Evolutionary conservation across 2,113 vertebrate genomes (phyloP), one percentile per base, ranked within the genome.

Genomic region (Athene cunicularia): DNA sequence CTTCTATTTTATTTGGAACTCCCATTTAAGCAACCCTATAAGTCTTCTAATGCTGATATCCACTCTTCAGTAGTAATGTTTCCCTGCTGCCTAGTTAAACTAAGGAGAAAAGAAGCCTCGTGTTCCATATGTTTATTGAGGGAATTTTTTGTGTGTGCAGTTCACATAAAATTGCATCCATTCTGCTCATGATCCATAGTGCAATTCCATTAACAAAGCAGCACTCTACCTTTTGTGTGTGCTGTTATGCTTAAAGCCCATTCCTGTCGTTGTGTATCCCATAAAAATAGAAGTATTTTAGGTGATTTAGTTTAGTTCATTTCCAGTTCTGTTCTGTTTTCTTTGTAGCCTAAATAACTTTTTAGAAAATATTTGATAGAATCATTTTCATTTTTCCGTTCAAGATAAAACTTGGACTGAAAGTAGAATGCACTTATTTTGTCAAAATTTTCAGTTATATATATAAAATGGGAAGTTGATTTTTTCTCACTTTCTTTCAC

Each of bases 71-170:
- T 71, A 4, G 14, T 89, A 95, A 95, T 92, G 92, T 96, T 93
- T 93, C 95, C 92, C 91, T 75, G 58, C 70, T 94, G 94, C 76
- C 91, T 96, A 91, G 58, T 96, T 91, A 94, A 89, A 89, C 53
- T 82, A 95, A 95, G 93, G 86, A 75, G 94, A 93, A 96, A 93
- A 96, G 94, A 95, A 95, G 52, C 81, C 81, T 87, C 2, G 0
- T 94, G 86, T 73, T 97, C 93, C 60, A n/a, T 85, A 87, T 85
- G 77, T 93, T 95, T 96, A 94, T 91, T 93, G 97, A 95, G 94
- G 70, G 77, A 91, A 43, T 93, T 95, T 97, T 94, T 92, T 91
- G 91, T 94, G 86, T 86, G 80, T 87, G 88, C 88, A 64, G 86
- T 89, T 95, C 93, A 86, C 86, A 64, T 91, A 94, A 94, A 97